Conservation (phyloP, 2,888 invertebrate genomes). For the Callosobruchus maculatus region DNA sequence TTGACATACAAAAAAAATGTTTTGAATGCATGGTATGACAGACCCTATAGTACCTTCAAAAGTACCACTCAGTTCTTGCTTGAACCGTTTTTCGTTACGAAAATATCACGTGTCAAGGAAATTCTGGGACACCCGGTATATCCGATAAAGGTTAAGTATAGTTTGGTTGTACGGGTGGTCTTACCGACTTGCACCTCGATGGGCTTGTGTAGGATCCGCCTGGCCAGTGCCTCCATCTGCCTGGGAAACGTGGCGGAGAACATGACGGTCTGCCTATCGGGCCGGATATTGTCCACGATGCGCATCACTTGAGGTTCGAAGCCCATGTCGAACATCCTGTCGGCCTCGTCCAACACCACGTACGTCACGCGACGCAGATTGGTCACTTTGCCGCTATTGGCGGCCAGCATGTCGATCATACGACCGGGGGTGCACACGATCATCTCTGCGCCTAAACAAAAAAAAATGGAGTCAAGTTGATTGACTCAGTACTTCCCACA, state of each 20-base stretch:
- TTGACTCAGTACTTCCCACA: no score
- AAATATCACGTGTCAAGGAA: no score
- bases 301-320: conserved; percentile 97
- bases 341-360: conserved; percentile 97
- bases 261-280: conserved; percentile 97
- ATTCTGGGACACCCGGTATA: not conserved
- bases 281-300: conserved; percentile 94
- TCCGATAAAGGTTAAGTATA: no score
- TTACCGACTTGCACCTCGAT: conserved; percentile 86
- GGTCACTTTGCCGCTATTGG: conserved; percentile 96
- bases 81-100: no score
- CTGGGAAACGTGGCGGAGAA: conserved; percentile 99
- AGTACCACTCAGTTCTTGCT: no score
- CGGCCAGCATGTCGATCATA: conserved; percentile 99
- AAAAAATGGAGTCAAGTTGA: not conserved
- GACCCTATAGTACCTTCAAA: no score
- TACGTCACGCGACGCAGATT: conserved; percentile 96
- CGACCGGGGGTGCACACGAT: conserved; percentile 98
- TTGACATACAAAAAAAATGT: no score
- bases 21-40: no score
- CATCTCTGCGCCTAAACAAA: conserved; percentile 69
- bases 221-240: conserved; percentile 97
- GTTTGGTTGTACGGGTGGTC: not conserved
- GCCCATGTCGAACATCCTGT: conserved; percentile 99
- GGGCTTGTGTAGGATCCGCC: conserved; percentile 89